These are phyloP conservation scores for Caranx melampygus DNA, from an alignment of 2,113 vertebrate species.

Conservation along the genomic window DNA sequence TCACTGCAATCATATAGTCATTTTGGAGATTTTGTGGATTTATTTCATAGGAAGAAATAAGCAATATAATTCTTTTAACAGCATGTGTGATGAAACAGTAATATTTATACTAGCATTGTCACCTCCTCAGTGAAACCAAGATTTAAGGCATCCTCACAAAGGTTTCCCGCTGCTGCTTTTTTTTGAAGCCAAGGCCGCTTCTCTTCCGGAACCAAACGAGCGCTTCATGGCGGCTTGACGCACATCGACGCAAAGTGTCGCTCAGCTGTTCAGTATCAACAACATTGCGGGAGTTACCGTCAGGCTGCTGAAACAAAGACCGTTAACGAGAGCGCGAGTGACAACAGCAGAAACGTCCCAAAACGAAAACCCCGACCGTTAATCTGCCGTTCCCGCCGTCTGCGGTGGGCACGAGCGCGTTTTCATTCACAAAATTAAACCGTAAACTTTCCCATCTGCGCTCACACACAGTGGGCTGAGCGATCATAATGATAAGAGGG, in stretches of 20 bases:
- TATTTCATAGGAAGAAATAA: too few species aligned
- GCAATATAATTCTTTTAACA: too few species aligned
- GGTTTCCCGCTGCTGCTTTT: slow-evolving; percentile 22
- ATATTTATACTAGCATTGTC: too few species aligned
- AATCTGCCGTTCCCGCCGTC: too few species aligned
- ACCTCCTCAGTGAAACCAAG: too few species aligned
- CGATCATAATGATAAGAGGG: neutral
- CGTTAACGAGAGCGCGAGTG: neutral
- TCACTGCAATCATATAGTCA: too few species aligned
- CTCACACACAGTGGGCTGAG: neutral
- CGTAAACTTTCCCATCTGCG: slow-evolving; percentile 19
- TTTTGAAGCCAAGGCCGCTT: slow-evolving; percentile 19
- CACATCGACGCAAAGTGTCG: slow-evolving; percentile 26
- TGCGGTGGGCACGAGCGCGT: too few species aligned
- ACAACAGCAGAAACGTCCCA: neutral
- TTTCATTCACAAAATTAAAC: neutral
- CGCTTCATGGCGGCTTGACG: neutral
- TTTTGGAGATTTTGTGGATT: too few species aligned
- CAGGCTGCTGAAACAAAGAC: slow-evolving; percentile 60
- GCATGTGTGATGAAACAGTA: too few species aligned
- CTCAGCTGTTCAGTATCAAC: slow-evolving; percentile 81
- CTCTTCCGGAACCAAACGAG: neutral
- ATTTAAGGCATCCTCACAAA: too few species aligned
- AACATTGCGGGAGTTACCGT: slow-evolving; percentile 35
- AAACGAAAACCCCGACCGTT: too few species aligned